These are phyloP conservation scores for Dipodomys ordii DNA, from an alignment of 2,113 vertebrate species.

Conservation along the genomic window DNA sequence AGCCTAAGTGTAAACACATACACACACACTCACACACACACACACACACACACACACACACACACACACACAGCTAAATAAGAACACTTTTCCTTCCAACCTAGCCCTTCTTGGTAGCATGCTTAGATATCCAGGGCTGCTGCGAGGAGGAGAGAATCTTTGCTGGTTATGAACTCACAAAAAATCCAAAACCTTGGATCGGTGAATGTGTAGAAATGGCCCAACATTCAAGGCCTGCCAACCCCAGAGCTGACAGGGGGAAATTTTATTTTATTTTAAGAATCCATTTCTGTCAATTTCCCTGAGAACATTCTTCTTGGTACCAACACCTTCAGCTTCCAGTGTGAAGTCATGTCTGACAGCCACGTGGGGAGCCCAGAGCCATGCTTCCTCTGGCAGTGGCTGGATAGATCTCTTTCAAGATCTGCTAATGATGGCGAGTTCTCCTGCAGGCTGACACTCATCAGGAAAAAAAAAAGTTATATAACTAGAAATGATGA, in stretches of 20 bases:
- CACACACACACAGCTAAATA: background rate
- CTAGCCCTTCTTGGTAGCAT: background rate
- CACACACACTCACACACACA: background rate
- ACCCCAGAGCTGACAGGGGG: background rate
- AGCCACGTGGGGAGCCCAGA: fast-evolving
- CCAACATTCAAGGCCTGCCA: background rate
- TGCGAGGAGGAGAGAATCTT: background rate
- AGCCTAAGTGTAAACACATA: background rate
- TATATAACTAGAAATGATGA: constrained; percentile 40
- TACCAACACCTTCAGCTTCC: background rate
- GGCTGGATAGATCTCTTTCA: background rate
- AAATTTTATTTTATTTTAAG: background rate
- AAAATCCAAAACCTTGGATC: background rate
- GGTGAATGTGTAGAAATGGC: background rate
- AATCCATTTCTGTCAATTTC: background rate
- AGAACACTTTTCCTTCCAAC: background rate
- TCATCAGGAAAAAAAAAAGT: background rate
- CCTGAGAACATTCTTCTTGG: background rate
- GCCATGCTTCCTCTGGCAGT: constrained; percentile 33
- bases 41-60: background rate
- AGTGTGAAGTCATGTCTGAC: background rate
- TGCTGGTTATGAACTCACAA: background rate
- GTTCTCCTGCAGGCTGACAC: background rate
- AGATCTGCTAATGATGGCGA: constrained; percentile 42
- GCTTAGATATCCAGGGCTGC: background rate